Percentiles rank a stretch among this genome's conserved stretches.
These are phyloP conservation scores for Himalopsyche phryganea DNA, from an alignment of 1,140 invertebrate species.

Conservation along the genomic window DNA sequence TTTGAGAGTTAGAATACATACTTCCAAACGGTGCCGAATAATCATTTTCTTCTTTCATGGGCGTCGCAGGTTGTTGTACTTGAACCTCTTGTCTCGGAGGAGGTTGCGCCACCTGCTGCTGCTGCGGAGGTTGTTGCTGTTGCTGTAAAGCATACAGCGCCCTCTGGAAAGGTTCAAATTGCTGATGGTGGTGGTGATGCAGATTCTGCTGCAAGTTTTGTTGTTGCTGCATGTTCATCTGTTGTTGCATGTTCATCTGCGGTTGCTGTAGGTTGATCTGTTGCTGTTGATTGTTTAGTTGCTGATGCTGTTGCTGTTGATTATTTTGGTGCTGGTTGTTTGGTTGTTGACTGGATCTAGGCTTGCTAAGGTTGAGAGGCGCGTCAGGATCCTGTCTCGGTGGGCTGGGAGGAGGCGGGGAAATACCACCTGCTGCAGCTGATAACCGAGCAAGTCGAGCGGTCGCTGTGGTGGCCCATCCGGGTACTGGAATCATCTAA, in stretches of 20 bases:
- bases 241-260: constrained; percentile 23
- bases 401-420: constrained; percentile 45
- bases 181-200: not conserved
- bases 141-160: constrained; percentile 57
- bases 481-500: constrained; percentile 19
- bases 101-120: constrained; percentile 43
- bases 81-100: constrained; percentile 40
- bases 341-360: constrained; percentile 58
- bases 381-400: constrained; percentile 67
- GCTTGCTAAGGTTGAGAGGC: constrained; percentile 85
- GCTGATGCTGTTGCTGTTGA: constrained; percentile 16
- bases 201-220: constrained; percentile 1
- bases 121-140: constrained; percentile 41
- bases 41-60: constrained; percentile 59
- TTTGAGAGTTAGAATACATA: constrained; percentile 54
- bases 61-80: constrained; percentile 21
- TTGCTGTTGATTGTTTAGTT: constrained; percentile 11
- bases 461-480: constrained; percentile 3
- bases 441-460: not conserved
- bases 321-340: constrained; percentile 35
- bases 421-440: constrained; percentile 34
- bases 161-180: constrained; percentile 20
- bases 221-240: constrained; percentile 14
- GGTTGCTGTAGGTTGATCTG: constrained; percentile 11
- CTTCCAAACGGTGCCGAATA: constrained; percentile 60